Conservation (phyloP, 2,888 invertebrate genomes). For the Pammene aurita region DNA sequence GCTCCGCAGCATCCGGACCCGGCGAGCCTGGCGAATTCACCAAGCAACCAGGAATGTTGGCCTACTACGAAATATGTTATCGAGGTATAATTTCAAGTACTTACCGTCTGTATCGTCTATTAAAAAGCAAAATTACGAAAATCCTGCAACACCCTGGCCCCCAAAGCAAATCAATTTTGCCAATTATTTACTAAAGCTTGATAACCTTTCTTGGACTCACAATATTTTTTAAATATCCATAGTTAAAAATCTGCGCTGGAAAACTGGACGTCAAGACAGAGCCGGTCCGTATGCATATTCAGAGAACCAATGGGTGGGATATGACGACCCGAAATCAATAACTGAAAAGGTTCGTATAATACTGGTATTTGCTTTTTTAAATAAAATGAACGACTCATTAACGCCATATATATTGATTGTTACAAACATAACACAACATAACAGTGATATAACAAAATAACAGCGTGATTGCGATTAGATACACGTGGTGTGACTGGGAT, state of each 20-base stretch:
- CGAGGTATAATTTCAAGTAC: conserved; percentile 63
- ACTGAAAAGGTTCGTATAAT: conserved; percentile 83
- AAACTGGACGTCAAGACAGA: conserved; percentile 82
- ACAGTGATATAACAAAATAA: too few species aligned
- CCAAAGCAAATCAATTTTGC: too few species aligned
- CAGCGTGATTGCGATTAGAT: neutral
- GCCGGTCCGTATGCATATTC: conserved; percentile 91
- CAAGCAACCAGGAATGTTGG: conserved; percentile 93
- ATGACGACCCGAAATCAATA: conserved; percentile 91
- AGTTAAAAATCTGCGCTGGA: conserved; percentile 88
- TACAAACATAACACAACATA: neutral
- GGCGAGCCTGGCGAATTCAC: conserved; percentile 92
- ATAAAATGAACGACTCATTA: too few species aligned
- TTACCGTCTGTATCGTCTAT: neutral
- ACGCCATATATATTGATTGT: too few species aligned
- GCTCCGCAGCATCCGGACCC: conserved; percentile 87
- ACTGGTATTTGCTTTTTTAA: too few species aligned
- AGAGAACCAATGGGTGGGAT: conserved; percentile 95
- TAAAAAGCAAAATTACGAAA: too few species aligned
- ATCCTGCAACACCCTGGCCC: too few species aligned
- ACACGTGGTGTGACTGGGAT: conserved; percentile 17
- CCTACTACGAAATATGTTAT: conserved; percentile 93
- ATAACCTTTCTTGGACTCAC: neutral
- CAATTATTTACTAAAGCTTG: too few species aligned
- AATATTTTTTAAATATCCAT: conserved; percentile 43